Evolutionary conservation across 2,888 invertebrate species (phyloP).

Genomic region (Priocnemis perturbator): DNA sequence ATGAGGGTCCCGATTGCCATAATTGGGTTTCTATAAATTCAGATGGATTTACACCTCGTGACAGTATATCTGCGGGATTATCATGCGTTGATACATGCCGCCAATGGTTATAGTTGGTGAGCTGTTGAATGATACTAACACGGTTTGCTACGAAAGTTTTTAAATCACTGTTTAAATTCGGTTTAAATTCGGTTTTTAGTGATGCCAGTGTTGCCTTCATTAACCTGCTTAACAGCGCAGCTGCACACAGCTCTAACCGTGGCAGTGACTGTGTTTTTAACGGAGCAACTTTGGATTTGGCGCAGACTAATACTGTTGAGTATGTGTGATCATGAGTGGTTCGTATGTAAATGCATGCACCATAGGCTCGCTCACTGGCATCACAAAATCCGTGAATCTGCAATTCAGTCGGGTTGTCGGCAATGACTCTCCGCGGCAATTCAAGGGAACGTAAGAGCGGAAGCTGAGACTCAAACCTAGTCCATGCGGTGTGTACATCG

Average conservation of each 20-base stretch:
- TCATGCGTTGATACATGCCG: background rate
- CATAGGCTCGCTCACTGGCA: background rate
- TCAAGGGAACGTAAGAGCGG: background rate
- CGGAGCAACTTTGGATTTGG: background rate
- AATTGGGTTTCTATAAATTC: background rate
- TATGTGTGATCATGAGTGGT: too few relatives aligned
- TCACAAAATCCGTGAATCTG: background rate
- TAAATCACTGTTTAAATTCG: background rate
- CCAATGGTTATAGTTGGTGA: background rate
- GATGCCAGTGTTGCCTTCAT: too few relatives aligned
- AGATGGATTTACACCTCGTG: background rate
- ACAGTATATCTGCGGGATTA: conserved; percentile 13
- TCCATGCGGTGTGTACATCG: background rate
- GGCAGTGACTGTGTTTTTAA: background rate
- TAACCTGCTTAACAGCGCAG: background rate
- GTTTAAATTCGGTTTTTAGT: too few relatives aligned
- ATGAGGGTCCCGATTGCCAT: background rate
- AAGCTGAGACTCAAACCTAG: too few relatives aligned
- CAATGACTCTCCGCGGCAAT: background rate
- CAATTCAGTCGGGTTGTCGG: background rate
- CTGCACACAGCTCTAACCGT: background rate
- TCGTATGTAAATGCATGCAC: background rate
- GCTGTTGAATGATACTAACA: background rate
- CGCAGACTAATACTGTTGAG: background rate
- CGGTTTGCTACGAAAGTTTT: background rate